Conservation (phyloP, 2,797 vertebrate species). For the Lemur catta region DNA sequence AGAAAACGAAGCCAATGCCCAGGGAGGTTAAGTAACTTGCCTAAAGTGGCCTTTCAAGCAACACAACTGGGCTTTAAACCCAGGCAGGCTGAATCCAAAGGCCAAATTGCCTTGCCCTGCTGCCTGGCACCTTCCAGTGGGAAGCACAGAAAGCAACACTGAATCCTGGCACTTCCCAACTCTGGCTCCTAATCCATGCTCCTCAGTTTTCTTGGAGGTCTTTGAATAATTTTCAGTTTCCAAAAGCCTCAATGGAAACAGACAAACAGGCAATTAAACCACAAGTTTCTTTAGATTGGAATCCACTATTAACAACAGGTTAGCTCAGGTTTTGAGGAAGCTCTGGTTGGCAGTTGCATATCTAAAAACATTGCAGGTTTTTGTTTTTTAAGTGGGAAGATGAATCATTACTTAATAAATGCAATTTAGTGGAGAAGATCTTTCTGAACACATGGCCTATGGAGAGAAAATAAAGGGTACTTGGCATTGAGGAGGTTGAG, state of each 20-base stretch:
- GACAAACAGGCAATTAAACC: not conserved
- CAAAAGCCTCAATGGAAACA: not conserved
- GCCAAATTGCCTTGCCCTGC: not conserved
- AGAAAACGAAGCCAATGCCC: not conserved
- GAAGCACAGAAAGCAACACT: not conserved
- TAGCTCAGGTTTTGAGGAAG: conserved; percentile 37
- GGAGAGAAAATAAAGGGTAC: not conserved
- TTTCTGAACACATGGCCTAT: conserved; percentile 6
- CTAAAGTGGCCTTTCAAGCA: not conserved
- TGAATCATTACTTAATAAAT: conserved; percentile 55
- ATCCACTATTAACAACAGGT: conserved; percentile 38
- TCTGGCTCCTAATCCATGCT: not conserved
- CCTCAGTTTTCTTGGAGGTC: not conserved
- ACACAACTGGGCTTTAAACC: not conserved
- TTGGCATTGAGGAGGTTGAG: not conserved
- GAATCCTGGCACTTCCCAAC: not conserved
- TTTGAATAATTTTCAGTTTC: conserved; percentile 16
- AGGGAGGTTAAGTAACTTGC: not conserved
- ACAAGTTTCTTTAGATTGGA: conserved; percentile 4
- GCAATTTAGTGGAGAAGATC: not conserved
- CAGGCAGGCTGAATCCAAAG: not conserved
- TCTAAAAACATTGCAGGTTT: conserved; percentile 22
- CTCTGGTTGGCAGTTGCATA: not conserved
- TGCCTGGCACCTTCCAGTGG: not conserved
- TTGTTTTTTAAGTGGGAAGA: conserved; percentile 32